Base-by-base conservation (phyloP, 2,888 invertebrate genomes). In the Isoperla grammatica region DNA sequence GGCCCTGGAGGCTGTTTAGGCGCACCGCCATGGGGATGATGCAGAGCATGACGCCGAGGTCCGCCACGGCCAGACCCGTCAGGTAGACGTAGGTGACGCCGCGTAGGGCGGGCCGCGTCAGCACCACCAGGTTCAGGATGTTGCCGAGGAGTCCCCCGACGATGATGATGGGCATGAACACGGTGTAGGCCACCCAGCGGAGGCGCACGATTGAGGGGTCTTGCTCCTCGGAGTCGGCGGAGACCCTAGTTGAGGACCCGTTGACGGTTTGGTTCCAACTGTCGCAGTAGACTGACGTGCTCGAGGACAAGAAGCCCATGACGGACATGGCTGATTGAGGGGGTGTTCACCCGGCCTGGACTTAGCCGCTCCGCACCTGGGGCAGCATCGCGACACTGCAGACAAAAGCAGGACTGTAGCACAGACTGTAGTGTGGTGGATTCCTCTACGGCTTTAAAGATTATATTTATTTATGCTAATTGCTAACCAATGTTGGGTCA, bases 71-170 rank as follows among this genome's bases (percentile, higher is more conserved):
- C 46, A 78, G 68, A 64, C 74, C 72, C 23, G 72, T 72, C 39
- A 77, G 69, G 65, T 76, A 78, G 12, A 73, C 72, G 68, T 76
- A 78, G 54, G 77, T 75, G 45, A 76, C 76, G 45, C 75, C 74
- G 58, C 75, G 71, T 46, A 78, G 69, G 42, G 73, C 70, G 1
- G 77, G 77, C 61, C 76, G 69, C 1, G 75, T 76, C 35, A 78
- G 69, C 9, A 78, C 77, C 56, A 74, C 71, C 15, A 78, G 70
- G 57, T 77, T 78, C 42, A 77, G 68, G 22, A 76, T 64, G 65
- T 78, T 78, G 6, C 77, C 77, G 19, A 78, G 64, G 3, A 78
- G 69, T 29, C 78, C 78, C 45, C 75, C 68, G 2, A 69, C 71
- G 48, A 78, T 75, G 60, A 78, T 75, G 15, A 74, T 66, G 0